phyloP scores from a whole-genome alignment of 1,140 invertebrate species.

The Musca domestica region DNA sequence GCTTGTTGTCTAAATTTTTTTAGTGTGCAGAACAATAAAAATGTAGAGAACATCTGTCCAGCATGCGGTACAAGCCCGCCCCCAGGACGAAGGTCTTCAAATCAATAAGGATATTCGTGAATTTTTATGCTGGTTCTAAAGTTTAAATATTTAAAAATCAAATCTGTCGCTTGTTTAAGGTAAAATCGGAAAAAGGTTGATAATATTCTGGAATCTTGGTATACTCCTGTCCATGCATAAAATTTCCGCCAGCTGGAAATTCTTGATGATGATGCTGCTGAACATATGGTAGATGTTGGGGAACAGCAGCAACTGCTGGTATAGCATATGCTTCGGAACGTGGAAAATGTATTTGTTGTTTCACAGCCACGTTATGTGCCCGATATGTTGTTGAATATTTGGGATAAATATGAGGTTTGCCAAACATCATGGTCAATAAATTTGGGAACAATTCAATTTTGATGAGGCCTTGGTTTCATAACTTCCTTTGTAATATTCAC shows the following conservation, averaged over 20 bases:
- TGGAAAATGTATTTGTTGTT: slow-evolving; percentile 36
- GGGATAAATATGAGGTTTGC: slow-evolving; percentile 29
- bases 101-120: too few relatives aligned
- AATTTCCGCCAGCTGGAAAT: background rate
- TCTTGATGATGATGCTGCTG: slow-evolving; percentile 7
- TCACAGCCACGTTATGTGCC: slow-evolving; percentile 26
- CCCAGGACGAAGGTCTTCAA: too few relatives aligned
- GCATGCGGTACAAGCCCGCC: too few relatives aligned
- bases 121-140: too few relatives aligned
- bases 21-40: too few relatives aligned
- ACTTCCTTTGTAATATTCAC: slow-evolving; percentile 40
- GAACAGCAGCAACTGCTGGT: background rate
- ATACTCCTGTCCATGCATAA: too few relatives aligned
- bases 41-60: too few relatives aligned
- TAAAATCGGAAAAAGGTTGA: too few relatives aligned
- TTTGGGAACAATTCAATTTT: slow-evolving; percentile 42
- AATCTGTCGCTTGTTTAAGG: too few relatives aligned
- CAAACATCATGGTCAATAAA: slow-evolving; percentile 31
- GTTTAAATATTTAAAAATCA: too few relatives aligned
- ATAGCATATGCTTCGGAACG: slow-evolving; percentile 27
- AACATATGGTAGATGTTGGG: too few relatives aligned
- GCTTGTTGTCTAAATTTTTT: too few relatives aligned
- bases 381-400: slow-evolving; percentile 44
- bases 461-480: slow-evolving; percentile 18
- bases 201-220: background rate